Conservation (phyloP, 1,140 invertebrate species). For the Drosophila yakuba region DNA sequence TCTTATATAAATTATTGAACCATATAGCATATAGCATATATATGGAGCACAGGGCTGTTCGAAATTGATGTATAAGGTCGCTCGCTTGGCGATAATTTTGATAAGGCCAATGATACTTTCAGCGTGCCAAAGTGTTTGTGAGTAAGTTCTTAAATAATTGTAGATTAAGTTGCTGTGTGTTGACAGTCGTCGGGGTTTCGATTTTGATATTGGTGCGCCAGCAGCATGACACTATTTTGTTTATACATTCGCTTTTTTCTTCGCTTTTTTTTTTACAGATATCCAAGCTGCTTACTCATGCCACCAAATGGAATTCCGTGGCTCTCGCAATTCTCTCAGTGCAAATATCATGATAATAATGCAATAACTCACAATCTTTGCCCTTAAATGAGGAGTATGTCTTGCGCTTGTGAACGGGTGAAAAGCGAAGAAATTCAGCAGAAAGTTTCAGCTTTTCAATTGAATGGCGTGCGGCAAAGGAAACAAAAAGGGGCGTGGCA, state of each 20-base stretch:
- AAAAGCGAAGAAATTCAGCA: constrained; percentile 33
- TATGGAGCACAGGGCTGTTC: neutral
- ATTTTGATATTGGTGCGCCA: constrained; percentile 32
- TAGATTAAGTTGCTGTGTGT: constrained; percentile 70
- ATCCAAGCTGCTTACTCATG: constrained; percentile 54
- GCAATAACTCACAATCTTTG: constrained; percentile 36
- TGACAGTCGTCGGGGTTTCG: constrained; percentile 55
- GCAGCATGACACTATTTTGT: constrained; percentile 33
- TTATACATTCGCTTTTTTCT: constrained; percentile 14
- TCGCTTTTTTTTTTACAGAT: constrained; percentile 9
- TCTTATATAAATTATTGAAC: constrained; percentile 49
- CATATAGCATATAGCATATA: constrained; percentile 1
- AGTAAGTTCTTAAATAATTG: constrained; percentile 51
- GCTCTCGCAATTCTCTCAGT: constrained; percentile 20
- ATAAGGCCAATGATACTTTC: constrained; percentile 55
- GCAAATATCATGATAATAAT: constrained; percentile 49
- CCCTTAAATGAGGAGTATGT: constrained; percentile 29
- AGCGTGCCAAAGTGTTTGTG: constrained; percentile 22
- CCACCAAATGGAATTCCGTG: constrained; percentile 28
- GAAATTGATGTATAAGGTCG: constrained; percentile 67
- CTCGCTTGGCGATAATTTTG: constrained; percentile 66
- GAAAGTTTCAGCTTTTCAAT: constrained; percentile 58
- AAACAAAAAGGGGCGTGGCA: constrained; percentile 2
- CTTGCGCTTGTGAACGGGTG: constrained; percentile 9
- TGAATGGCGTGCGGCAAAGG: constrained; percentile 55